Conservation (phyloP, 2,113 vertebrate species). For the Mixornis gularis region DNA sequence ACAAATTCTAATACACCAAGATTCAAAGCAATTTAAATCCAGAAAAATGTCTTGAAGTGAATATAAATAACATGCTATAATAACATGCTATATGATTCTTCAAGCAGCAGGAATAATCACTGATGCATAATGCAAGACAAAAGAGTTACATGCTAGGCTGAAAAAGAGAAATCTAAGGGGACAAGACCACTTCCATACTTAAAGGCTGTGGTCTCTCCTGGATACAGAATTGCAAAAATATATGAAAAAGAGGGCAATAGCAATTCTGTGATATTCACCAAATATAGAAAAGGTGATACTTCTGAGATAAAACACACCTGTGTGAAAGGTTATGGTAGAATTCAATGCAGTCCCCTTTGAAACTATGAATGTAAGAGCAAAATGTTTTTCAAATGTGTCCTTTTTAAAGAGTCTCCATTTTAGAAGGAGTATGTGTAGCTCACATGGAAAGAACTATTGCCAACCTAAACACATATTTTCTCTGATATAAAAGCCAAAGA, state of each 20-base stretch:
- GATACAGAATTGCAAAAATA: background rate
- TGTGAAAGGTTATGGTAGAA: background rate
- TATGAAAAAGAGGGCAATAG: background rate
- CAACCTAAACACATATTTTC: background rate
- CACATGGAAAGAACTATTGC: background rate
- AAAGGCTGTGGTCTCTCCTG: background rate
- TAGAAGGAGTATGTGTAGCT: background rate
- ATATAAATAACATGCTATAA: background rate
- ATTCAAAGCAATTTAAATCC: background rate
- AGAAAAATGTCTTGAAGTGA: background rate
- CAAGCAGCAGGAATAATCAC: background rate
- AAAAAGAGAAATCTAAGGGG: background rate
- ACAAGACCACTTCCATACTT: rapidly evolving
- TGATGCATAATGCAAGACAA: background rate
- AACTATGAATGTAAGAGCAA: background rate
- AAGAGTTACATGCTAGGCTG: background rate
- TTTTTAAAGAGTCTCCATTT: background rate
- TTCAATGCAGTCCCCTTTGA: background rate
- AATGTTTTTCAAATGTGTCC: background rate
- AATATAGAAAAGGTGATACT: background rate
- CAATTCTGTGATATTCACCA: background rate
- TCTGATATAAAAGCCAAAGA: background rate
- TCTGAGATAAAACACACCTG: background rate
- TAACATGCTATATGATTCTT: background rate
- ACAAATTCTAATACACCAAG: background rate